Percentiles rank a stretch among this genome's conserved stretches.
Conservation (phyloP, 2,797 vertebrate genomes). For the Pampus argenteus region DNA sequence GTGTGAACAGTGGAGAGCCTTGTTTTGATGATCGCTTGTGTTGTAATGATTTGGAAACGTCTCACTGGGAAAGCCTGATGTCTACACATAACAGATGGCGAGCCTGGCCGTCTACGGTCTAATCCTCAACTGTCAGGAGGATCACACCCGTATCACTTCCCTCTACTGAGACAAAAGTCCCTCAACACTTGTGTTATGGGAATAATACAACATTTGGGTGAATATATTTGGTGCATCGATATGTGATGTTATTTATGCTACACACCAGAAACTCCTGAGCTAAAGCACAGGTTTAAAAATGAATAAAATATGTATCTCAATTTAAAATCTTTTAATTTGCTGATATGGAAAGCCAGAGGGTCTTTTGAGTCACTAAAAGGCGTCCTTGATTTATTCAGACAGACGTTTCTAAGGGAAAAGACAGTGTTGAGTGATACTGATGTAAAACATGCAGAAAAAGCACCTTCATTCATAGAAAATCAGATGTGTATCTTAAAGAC, state of each 20-base stretch:
- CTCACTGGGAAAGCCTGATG: constrained; percentile 57
- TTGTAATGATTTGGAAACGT: constrained; percentile 49
- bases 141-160: constrained; percentile 47
- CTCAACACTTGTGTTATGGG: neutral
- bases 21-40: constrained; percentile 22
- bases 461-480: neutral
- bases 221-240: neutral
- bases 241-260: neutral
- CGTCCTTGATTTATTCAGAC: neutral
- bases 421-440: neutral
- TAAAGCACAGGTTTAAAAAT: no score
- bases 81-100: constrained; percentile 69
- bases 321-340: no score
- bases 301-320: neutral
- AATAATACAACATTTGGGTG: constrained; percentile 11
- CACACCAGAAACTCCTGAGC: neutral
- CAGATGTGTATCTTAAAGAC: neutral
- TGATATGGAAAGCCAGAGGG: no score
- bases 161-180: constrained; percentile 35
- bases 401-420: neutral
- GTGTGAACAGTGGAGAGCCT: constrained; percentile 17
- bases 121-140: constrained; percentile 66
- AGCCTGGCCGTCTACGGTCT: constrained; percentile 50
- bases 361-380: neutral
- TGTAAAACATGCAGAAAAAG: neutral